phyloP scores from a whole-genome alignment of 2,113 vertebrate genomes.

The Halichoeres trimaculatus region DNA sequence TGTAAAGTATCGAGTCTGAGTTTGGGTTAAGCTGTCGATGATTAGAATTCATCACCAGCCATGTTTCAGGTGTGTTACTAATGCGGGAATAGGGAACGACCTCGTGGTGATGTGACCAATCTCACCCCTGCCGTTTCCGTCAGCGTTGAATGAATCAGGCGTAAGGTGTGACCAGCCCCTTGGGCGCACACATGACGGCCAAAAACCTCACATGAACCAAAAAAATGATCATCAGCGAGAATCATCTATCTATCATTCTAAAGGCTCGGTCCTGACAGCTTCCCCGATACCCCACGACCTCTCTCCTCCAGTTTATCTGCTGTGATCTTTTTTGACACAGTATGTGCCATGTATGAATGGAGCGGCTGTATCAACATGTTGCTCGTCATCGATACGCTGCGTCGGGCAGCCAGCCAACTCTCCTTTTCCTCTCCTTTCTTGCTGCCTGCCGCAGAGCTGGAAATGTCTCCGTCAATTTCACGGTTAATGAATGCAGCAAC shows the following conservation, averaged over 20 bases:
- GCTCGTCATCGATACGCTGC: slow-evolving; percentile 59
- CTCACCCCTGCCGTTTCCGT: slow-evolving; percentile 34
- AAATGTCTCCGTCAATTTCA: slow-evolving; percentile 67
- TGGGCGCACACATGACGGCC: slow-evolving; percentile 34
- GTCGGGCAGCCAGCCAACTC: slow-evolving; percentile 53
- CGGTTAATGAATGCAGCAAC: slow-evolving; percentile 78
- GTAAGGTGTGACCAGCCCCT: slow-evolving; percentile 71
- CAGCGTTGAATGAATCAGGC: slow-evolving; percentile 68
- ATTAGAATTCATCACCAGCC: not conserved
- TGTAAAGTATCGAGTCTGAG: not conserved
- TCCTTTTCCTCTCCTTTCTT: not conserved
- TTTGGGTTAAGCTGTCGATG: not conserved
- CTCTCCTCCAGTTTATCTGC: not conserved
- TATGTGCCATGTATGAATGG: slow-evolving; percentile 27
- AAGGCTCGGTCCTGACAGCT: not conserved
- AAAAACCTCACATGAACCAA: not conserved
- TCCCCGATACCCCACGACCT: not conserved
- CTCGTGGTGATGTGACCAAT: slow-evolving; percentile 61
- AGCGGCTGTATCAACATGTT: slow-evolving; percentile 68
- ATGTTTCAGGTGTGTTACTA: slow-evolving; percentile 32
- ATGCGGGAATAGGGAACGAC: slow-evolving; percentile 33
- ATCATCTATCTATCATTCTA: not conserved
- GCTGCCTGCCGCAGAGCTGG: slow-evolving; percentile 76
- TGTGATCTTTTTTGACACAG: not conserved
- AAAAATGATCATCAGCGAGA: not conserved